Conservation (phyloP, 2,888 invertebrate species). For the Zhengitettix transpicula region DNA sequence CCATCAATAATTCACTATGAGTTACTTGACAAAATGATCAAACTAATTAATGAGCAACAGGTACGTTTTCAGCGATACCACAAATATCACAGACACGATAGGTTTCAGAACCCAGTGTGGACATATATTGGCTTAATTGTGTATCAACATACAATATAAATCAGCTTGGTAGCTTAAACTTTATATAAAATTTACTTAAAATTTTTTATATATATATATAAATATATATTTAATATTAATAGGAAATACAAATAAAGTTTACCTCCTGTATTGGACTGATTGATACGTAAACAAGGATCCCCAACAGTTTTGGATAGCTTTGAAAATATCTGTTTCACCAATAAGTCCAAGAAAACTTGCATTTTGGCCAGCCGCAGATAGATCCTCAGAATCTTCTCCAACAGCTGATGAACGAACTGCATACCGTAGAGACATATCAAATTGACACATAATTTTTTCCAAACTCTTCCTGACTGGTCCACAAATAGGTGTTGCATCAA, state of each 20-base stretch:
- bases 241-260: background rate
- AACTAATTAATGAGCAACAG: too few species aligned
- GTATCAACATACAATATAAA: too few species aligned
- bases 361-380: conserved; percentile 75
- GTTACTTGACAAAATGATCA: too few species aligned
- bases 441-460: background rate
- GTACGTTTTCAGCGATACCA: too few species aligned
- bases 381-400: conserved; percentile 62
- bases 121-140: too few species aligned
- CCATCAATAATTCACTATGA: too few species aligned
- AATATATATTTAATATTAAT: too few species aligned
- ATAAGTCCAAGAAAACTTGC: conserved; percentile 48
- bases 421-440: background rate
- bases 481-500: background rate
- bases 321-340: conserved; percentile 29
- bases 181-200: too few species aligned
- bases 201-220: too few species aligned
- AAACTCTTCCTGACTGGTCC: background rate
- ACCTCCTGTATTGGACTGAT: conserved; percentile 65
- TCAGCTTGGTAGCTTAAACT: too few species aligned
- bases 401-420: conserved; percentile 56
- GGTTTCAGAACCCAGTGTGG: too few species aligned
- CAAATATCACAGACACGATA: too few species aligned
- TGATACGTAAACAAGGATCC: conserved; percentile 61
- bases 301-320: conserved; percentile 58